Evolutionary conservation across 23 tunicate species (phyloP).

Genomic region (Ciona savignyi): DNA sequence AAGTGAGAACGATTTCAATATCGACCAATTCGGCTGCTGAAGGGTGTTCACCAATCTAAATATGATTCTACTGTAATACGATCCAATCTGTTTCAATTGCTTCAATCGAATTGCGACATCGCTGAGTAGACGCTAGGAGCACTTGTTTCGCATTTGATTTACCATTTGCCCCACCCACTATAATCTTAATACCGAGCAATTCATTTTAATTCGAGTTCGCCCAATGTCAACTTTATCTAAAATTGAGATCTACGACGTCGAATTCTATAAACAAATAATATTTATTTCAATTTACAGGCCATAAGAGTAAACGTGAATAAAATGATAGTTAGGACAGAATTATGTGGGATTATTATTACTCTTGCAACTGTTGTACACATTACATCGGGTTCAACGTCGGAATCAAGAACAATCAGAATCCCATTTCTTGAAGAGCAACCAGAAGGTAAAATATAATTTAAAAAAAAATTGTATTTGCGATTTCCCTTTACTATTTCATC

Average conservation of each 20-base stretch:
- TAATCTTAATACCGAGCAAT: background rate
- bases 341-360: background rate
- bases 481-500: background rate
- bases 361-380: background rate
- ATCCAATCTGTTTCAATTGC: background rate
- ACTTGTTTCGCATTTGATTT: background rate
- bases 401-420: slow-evolving; percentile 2
- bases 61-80: background rate
- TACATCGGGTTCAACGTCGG: background rate
- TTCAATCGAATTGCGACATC: background rate
- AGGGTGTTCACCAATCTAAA: background rate
- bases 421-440: slow-evolving; percentile 29
- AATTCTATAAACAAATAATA: too few species aligned
- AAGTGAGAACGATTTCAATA: too few species aligned
- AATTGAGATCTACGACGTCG: too few species aligned
- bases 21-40: background rate
- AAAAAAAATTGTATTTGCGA: background rate
- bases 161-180: background rate
- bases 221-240: background rate
- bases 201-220: background rate
- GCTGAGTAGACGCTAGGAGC: background rate
- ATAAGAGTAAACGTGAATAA: too few species aligned
- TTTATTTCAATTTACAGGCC: too few species aligned
- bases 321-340: too few species aligned
- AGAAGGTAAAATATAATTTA: slow-evolving; percentile 1